Base-by-base conservation (phyloP, 2,113 vertebrate genomes). In the Gymnocephalus cernua region DNA sequence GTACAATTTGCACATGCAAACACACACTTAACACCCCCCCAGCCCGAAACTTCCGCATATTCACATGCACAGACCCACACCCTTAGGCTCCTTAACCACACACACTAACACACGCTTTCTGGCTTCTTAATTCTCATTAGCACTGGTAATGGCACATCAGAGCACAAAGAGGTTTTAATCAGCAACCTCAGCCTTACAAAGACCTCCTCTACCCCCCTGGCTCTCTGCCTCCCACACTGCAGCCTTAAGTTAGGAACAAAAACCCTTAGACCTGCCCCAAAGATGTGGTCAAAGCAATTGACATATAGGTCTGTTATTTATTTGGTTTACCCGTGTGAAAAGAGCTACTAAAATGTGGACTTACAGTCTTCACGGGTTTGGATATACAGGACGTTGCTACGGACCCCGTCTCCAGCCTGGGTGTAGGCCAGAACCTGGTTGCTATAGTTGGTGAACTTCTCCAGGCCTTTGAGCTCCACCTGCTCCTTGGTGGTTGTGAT, bases 371-470 rank as follows among this genome's bases (percentile, higher is more conserved):
- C 97, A 72, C 98, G 97, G 83, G 97, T 99, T 91, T 98, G 97
- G 90, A 99, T 97, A 83, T 98, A 97, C 58, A 99, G 95, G 77
- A 98, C 96, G 0, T 96, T 95, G 95, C 97, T 98, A 73, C 97
- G 95, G 48, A 97, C 97, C 0, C 97, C 97, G 0, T 99, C 98
- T 0, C 98, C 98, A 0, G 98, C 98, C 93, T 99, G 98, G 0
- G 98, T 99, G 93, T 97, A 99, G 0, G 98, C 98, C 93, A 99
- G 91, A 69, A 99, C 98, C 93, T 99, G 98, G 86, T 99, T 96
- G 41, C 98, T 99, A 95, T 99, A 99, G 94, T 99, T 99, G 82
- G 98, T 99, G 95, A 99, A 99, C 91, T 99, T 99, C 95, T 99
- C 98, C 91, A 99, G 94, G 51, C 97, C 96, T 3, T 94, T 95